Evolutionary conservation across 1,140 invertebrate species (phyloP).

Genomic region (Diorhabda elongata): DNA sequence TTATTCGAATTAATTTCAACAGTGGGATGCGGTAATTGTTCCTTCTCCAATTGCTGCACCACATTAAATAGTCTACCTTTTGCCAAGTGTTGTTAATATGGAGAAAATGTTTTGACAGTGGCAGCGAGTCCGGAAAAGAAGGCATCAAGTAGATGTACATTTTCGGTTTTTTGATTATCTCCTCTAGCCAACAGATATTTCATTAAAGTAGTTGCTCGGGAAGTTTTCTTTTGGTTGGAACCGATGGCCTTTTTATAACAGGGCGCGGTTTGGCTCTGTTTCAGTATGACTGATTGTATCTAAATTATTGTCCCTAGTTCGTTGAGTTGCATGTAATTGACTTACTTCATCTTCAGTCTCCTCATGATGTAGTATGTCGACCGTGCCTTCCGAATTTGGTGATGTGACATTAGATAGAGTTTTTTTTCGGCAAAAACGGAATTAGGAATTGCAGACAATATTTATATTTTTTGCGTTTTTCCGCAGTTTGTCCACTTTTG

Average conservation of each 20-base stretch:
- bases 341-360: too few relatives aligned
- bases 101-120: conserved; percentile 17
- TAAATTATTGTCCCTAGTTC: background rate
- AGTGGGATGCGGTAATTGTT: conserved; percentile 6
- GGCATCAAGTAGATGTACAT: conserved; percentile 11
- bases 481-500: conserved; percentile 25
- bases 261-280: too few relatives aligned
- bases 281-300: too few relatives aligned
- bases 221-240: too few relatives aligned
- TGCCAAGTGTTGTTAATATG: conserved; percentile 6
- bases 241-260: too few relatives aligned
- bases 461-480: conserved; percentile 17
- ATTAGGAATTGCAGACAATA: conserved; percentile 19
- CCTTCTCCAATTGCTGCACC: conserved; percentile 18
- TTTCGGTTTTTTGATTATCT: background rate
- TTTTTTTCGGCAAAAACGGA: conserved; percentile 19
- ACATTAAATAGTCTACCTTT: conserved; percentile 20
- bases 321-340: too few relatives aligned
- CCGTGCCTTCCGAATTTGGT: too few relatives aligned
- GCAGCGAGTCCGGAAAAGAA: conserved; percentile 21
- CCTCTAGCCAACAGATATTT: background rate
- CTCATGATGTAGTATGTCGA: too few relatives aligned
- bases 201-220: too few relatives aligned
- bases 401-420: conserved; percentile 12
- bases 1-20: background rate